Percentiles rank a stretch among this genome's conserved stretches.
phyloP scores from a whole-genome alignment of 23 tunicate genomes.

The Ascidia mentula region DNA sequence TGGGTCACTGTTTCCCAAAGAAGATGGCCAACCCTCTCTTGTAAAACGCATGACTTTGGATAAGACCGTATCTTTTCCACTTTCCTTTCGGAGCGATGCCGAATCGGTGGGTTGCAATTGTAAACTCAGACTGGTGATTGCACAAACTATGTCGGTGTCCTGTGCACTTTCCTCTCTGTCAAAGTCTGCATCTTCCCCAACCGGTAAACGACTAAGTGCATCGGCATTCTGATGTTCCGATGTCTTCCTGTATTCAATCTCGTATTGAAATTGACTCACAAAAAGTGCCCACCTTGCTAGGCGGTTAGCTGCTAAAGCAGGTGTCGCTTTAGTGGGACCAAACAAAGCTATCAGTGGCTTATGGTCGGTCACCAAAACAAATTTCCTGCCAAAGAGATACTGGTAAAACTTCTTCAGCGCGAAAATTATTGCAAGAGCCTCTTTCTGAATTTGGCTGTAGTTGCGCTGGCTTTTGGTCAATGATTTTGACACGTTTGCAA shows the following conservation, averaged over 20 bases:
- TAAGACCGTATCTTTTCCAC: slow-evolving; percentile 18
- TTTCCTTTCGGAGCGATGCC: slow-evolving; percentile 7
- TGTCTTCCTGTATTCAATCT: slow-evolving; percentile 22
- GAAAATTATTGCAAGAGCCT: no score
- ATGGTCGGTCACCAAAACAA: no score
- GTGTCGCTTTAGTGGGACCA: no score
- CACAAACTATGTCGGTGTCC: slow-evolving; percentile 19
- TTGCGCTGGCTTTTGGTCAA: no score
- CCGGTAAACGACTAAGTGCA: slow-evolving; percentile 39
- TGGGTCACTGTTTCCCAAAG: not conserved
- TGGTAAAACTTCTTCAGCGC: no score
- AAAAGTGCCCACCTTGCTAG: slow-evolving; percentile 30
- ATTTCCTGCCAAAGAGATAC: no score
- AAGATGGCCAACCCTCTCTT: slow-evolving; percentile 36
- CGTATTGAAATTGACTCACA: slow-evolving; percentile 11
- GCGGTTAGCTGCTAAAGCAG: slow-evolving; percentile 45
- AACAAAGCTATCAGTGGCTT: no score
- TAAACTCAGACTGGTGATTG: not conserved
- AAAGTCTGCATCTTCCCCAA: slow-evolving; percentile 21
- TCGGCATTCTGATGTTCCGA: slow-evolving; percentile 31
- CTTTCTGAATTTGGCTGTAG: no score
- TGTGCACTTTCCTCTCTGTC: slow-evolving; percentile 15
- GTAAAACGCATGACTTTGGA: slow-evolving; percentile 22
- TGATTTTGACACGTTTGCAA: no score
- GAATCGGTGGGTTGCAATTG: slow-evolving; percentile 35